Conservation (phyloP, 1,140 invertebrate species). For the Sycophila sp. region DNA sequence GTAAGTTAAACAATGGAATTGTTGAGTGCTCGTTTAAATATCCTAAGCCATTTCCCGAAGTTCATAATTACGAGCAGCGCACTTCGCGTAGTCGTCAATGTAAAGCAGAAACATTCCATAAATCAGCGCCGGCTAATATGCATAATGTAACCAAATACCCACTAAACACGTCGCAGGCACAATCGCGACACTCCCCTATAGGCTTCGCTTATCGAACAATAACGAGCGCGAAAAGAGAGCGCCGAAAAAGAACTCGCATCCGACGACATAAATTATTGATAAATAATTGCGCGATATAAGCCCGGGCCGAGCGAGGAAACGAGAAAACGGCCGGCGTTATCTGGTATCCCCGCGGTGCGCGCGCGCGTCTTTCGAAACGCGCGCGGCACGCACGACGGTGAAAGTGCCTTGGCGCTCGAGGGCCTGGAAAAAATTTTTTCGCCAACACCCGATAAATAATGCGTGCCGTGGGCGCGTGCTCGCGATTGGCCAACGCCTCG, state of each 20-base stretch:
- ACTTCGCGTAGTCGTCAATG: too few species aligned
- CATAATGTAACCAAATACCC: background rate
- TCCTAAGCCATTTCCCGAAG: too few species aligned
- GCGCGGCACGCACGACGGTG: background rate
- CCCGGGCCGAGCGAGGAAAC: background rate
- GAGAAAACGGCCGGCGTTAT: background rate
- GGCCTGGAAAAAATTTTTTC: background rate
- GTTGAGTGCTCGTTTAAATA: too few species aligned
- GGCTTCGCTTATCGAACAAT: background rate
- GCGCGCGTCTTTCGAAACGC: constrained; percentile 4
- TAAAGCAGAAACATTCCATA: too few species aligned
- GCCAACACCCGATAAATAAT: constrained; percentile 28
- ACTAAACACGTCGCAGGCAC: background rate
- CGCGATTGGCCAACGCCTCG: background rate
- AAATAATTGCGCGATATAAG: constrained; percentile 4
- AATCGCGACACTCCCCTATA: background rate
- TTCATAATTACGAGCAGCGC: too few species aligned
- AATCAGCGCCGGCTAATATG: too few species aligned
- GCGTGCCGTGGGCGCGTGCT: background rate
- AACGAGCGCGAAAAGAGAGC: too few species aligned
- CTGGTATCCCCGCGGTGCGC: background rate
- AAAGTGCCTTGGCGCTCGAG: background rate
- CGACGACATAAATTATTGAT: constrained; percentile 3
- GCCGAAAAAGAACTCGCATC: background rate
- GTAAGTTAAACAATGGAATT: too few species aligned